phyloP scores from a whole-genome alignment of 2,797 vertebrate species.

The Peromyscus nudipes region DNA sequence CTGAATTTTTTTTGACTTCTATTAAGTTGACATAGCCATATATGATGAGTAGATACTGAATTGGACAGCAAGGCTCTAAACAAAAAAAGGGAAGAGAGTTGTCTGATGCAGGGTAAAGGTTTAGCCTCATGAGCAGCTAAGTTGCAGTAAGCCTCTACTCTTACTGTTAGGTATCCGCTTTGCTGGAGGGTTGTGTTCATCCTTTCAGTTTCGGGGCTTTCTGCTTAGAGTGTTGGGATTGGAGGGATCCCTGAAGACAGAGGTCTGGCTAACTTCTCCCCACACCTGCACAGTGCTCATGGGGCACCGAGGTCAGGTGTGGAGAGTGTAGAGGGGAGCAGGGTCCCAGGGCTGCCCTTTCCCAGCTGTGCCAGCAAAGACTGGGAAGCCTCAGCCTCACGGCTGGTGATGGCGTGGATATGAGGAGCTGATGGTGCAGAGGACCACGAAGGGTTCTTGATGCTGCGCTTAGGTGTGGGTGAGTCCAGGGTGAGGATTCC shows the following conservation, averaged over 20 bases:
- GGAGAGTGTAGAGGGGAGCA: no score
- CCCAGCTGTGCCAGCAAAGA: neutral
- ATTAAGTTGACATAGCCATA: neutral
- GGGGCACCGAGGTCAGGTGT: neutral
- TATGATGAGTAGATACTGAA: no score
- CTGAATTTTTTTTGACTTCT: neutral
- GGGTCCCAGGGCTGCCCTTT: neutral
- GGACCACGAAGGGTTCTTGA: neutral
- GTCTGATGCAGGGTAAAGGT: neutral
- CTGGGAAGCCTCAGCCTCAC: rapidly evolving
- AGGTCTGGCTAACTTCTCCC: neutral
- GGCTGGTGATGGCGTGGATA: neutral
- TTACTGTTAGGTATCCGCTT: neutral
- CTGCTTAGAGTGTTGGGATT: neutral
- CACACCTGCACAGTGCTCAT: neutral
- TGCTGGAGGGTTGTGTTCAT: rapidly evolving
- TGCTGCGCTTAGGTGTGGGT: neutral
- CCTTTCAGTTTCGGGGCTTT: rapidly evolving
- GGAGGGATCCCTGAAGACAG: neutral
- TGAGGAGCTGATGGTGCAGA: neutral
- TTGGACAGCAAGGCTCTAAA: neutral
- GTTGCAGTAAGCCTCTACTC: neutral
- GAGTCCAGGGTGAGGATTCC: neutral
- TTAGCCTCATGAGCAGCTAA: neutral
- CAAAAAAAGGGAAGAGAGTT: neutral